These are phyloP conservation scores for Mythimna lalbum DNA, from an alignment of 2,888 invertebrate genomes.

Conservation along the genomic window DNA sequence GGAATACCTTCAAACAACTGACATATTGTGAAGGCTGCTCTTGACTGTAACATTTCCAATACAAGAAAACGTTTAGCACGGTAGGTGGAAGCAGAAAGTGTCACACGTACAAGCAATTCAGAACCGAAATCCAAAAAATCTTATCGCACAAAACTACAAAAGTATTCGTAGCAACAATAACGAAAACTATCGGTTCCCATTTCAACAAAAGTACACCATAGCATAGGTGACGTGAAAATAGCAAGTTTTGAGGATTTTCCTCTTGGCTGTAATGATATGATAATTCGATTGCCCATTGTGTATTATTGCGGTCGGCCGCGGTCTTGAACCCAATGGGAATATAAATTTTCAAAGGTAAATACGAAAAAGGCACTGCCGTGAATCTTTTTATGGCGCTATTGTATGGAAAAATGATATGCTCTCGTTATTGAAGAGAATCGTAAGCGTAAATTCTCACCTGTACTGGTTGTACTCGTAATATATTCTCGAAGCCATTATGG, in stretches of 20 bases:
- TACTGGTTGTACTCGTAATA: slow-evolving; percentile 61
- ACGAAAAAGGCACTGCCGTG: slow-evolving; percentile 82
- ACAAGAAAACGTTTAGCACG: neutral
- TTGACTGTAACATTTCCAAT: neutral
- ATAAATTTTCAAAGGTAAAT: slow-evolving; percentile 89
- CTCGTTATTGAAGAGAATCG: slow-evolving; percentile 74
- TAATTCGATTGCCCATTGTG: slow-evolving; percentile 88
- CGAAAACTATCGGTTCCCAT: slow-evolving; percentile 47
- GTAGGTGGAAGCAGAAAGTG: neutral
- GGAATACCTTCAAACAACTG: neutral
- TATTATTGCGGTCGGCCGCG: slow-evolving; percentile 84
- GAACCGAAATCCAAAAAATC: slow-evolving; percentile 29
- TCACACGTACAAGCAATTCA: slow-evolving; percentile 48
- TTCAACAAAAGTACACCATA: slow-evolving; percentile 52
- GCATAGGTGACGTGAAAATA: slow-evolving; percentile 59
- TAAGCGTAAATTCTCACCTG: slow-evolving; percentile 74
- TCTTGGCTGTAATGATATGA: slow-evolving; percentile 83
- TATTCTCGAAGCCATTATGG: slow-evolving; percentile 61
- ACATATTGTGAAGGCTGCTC: neutral
- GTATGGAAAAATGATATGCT: slow-evolving; percentile 82
- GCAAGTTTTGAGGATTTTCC: slow-evolving; percentile 71
- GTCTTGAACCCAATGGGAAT: slow-evolving; percentile 83
- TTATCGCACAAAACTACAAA: slow-evolving; percentile 48
- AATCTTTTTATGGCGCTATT: slow-evolving; percentile 84
- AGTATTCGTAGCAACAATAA: slow-evolving; percentile 37